These are phyloP conservation scores for Smittia sp. DNA, from an alignment of 2,888 invertebrate genomes.

Conservation along the genomic window DNA sequence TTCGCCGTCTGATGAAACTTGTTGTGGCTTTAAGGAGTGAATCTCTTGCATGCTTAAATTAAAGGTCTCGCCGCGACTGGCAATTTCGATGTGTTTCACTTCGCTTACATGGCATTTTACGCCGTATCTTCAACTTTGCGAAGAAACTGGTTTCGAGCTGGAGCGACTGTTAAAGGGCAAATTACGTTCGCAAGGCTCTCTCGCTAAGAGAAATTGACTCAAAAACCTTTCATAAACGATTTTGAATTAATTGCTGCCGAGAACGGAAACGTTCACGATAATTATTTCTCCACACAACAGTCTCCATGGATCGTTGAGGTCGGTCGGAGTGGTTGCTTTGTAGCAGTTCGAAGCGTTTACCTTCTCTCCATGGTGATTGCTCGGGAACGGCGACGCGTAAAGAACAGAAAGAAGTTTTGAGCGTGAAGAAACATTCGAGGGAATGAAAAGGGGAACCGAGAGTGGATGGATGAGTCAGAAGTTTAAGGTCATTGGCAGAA, in stretches of 20 bases:
- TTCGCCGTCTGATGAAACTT: no score
- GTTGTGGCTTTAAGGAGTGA: no score
- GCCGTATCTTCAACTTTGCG: no score
- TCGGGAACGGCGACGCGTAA: neutral
- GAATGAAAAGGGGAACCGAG: neutral
- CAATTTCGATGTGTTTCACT: no score
- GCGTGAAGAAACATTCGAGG: neutral
- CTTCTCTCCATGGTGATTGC: neutral
- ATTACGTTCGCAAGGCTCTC: no score
- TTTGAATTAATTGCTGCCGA: neutral
- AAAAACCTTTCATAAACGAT: neutral
- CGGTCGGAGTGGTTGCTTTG: neutral
- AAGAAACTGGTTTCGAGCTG: no score
- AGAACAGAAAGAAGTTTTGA: neutral
- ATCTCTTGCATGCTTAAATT: no score
- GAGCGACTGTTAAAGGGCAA: no score
- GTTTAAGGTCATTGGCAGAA: slow-evolving; percentile 8
- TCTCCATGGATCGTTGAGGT: neutral
- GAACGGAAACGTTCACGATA: neutral
- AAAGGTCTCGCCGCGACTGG: no score
- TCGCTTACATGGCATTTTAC: no score
- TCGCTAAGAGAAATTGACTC: neutral
- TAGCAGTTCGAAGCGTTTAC: neutral
- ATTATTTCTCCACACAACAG: neutral
- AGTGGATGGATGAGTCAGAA: neutral